Evolutionary conservation across 2,888 invertebrate genomes (phyloP), one percentile per base, ranked within the genome.

Genomic region (Apoderus coryli): DNA sequence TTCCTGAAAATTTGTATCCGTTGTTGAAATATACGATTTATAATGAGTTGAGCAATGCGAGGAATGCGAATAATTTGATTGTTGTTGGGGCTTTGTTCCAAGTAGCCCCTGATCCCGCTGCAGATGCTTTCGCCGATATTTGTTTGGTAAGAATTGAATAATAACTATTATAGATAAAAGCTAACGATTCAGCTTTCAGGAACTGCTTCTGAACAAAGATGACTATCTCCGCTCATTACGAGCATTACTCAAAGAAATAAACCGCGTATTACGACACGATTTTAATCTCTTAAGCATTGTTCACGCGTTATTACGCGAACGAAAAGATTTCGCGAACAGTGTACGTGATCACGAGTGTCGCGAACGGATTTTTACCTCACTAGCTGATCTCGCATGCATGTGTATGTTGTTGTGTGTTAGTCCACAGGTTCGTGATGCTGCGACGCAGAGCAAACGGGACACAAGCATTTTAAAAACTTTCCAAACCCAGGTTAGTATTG

Each of bases 51-150:
- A 89, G 92, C 0, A 80, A 81, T 49, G 76, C 80, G 14, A 72
- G 93, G 35, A 90, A 92, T 60, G 85, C 89, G 0, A 93, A 92
- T 63, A 95, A 95, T 60, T 84, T 93, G 78, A 75, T 85, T 7
- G 79, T 93, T 57, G 66, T 95, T 10, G 79, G 78, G 2, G 81
- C 84, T 6, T 77, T 93, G 59, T 84, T 93, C 51, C 82, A 84
- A 57, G 76, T 80, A 13, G 71, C 79, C 36, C 77, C 86, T 3
- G 82, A 84, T 42, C 66, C 71, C 24, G 80, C 90, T 27, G 82
- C 92, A 0, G 74, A 72, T 29, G 72, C 81, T 39, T 69, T 89
- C 48, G 86, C 85, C 1, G 81, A 84, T 52, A 84, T 86, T 11
- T 86, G 77, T 47, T 62, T 69, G 61, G 72, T 71, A 50, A 49